Percentiles rank a stretch among this genome's conserved stretches.
Conservation (phyloP, 2,888 invertebrate species). For the Euclidia mi region DNA sequence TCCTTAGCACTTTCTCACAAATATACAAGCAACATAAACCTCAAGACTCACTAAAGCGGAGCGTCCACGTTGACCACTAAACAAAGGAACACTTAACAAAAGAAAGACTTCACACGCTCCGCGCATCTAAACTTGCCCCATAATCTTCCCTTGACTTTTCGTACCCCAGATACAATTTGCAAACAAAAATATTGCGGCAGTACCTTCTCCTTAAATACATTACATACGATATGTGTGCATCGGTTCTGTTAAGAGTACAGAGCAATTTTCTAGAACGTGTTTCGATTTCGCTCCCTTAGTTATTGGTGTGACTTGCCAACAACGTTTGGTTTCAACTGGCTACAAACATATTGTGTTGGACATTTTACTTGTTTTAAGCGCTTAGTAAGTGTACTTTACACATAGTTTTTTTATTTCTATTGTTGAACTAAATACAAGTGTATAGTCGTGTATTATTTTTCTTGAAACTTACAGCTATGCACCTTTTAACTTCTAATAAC, state of each 20-base stretch:
- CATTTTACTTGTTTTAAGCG: background rate
- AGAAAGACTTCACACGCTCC: background rate
- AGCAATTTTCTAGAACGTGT: conserved; percentile 8
- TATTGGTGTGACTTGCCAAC: background rate
- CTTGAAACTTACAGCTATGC: no score
- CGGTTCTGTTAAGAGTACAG: conserved; percentile 14
- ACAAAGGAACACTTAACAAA: background rate
- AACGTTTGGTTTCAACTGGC: no score
- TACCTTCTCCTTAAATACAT: conserved; percentile 21
- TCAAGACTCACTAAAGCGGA: background rate
- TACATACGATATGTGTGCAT: conserved; percentile 20
- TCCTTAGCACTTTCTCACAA: conserved; percentile 29
- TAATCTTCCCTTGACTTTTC: conserved; percentile 48
- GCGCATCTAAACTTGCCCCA: background rate
- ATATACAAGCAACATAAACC: conserved; percentile 12
- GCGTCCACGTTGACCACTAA: no score
- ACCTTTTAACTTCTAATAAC: no score
- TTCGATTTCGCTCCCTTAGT: conserved; percentile 7
- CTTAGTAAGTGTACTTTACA: no score
- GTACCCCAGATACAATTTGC: conserved; percentile 35
- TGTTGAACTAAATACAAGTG: no score
- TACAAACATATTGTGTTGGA: background rate
- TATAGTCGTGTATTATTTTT: no score
- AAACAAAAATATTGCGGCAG: conserved; percentile 23
- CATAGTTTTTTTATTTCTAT: no score